phyloP scores from a whole-genome alignment of 1,140 invertebrate species.

The Brachionus rotundiformis region DNA sequence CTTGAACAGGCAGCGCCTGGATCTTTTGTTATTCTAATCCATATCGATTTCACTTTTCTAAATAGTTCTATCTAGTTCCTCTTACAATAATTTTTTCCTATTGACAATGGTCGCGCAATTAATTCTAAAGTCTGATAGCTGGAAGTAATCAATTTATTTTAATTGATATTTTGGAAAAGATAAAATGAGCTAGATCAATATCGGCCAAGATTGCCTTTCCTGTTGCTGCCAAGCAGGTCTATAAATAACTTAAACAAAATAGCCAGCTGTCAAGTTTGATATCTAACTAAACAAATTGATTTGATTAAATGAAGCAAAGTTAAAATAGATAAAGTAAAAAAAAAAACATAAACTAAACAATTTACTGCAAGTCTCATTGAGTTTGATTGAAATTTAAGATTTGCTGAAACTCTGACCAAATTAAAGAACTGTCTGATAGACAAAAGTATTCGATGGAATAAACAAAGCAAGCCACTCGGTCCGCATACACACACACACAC shows the following conservation, averaged over 20 bases:
- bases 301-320: constrained; percentile 5
- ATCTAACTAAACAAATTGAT: constrained; percentile 8
- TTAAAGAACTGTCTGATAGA: background rate
- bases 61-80: constrained; percentile 17
- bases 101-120: constrained; percentile 19
- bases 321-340: background rate
- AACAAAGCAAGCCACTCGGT: background rate
- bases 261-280: constrained; percentile 32
- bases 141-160: constrained; percentile 42
- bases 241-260: background rate
- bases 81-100: constrained; percentile 32
- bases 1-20: background rate
- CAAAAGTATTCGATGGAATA: constrained; percentile 20
- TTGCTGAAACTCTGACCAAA: background rate
- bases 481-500: background rate
- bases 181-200: background rate
- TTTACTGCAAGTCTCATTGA: constrained; percentile 35
- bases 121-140: constrained; percentile 32
- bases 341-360: constrained; percentile 24
- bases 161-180: constrained; percentile 2
- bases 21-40: constrained; percentile 14
- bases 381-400: constrained; percentile 31
- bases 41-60: constrained; percentile 3
- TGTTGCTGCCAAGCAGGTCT: constrained; percentile 15
- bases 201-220: background rate